phyloP scores from a whole-genome alignment of 1,140 invertebrate species.

The Manduca sexta region DNA sequence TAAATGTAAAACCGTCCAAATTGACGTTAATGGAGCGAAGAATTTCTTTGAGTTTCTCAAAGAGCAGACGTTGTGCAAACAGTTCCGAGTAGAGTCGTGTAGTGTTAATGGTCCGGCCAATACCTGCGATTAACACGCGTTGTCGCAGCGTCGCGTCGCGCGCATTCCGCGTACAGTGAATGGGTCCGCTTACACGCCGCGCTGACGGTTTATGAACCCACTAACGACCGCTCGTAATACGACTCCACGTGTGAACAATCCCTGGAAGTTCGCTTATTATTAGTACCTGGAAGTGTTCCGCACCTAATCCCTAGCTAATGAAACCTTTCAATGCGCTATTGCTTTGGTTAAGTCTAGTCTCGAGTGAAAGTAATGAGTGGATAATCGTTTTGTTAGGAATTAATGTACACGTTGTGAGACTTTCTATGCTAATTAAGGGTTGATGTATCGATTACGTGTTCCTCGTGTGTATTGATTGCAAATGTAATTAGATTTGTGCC shows the following conservation, averaged over 20 bases:
- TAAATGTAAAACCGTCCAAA: no score
- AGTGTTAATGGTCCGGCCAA: background rate
- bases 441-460: no score
- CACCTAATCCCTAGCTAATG: constrained; percentile 2
- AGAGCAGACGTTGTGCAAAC: background rate
- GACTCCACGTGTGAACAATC: constrained; percentile 29
- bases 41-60: background rate
- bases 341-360: background rate
- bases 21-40: no score
- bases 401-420: no score
- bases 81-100: background rate
- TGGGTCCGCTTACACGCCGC: constrained; percentile 6
- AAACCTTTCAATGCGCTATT: background rate
- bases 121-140: no score
- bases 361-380: background rate
- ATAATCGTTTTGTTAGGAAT: background rate
- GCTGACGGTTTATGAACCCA: constrained; percentile 20
- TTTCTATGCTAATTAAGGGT: no score
- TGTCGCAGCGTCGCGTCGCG: no score
- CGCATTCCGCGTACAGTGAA: constrained; percentile 19
- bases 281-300: constrained; percentile 27
- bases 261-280: constrained; percentile 28
- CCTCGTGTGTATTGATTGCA: no score
- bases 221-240: constrained; percentile 28
- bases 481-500: no score